Evolutionary conservation across 1,140 invertebrate species (phyloP).

Genomic region (Habropoda laboriosa): DNA sequence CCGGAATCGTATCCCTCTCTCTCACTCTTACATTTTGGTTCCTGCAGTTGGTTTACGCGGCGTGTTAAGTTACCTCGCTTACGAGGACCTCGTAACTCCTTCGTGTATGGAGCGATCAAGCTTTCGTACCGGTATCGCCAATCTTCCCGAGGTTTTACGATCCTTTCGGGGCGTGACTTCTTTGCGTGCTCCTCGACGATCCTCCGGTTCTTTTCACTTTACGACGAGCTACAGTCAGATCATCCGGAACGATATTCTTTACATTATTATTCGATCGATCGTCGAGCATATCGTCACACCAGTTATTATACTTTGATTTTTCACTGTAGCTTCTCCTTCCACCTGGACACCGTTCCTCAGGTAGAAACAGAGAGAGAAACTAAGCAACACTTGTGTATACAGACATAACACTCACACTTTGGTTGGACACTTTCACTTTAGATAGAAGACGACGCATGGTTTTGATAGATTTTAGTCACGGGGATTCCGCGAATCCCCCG

Average conservation of each 20-base stretch:
- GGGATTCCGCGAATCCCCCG: constrained; percentile 5
- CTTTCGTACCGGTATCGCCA: constrained; percentile 27
- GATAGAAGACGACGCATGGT: background rate
- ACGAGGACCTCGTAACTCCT: constrained; percentile 26
- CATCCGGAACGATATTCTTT: background rate
- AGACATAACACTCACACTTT: background rate
- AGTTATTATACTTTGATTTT: background rate
- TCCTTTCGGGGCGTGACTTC: constrained; percentile 39
- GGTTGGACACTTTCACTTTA: background rate
- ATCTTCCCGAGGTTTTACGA: constrained; percentile 24
- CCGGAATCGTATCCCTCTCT: constrained; percentile 1
- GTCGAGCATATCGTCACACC: background rate
- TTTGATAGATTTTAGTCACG: background rate
- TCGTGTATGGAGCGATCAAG: constrained; percentile 20
- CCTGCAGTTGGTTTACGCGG: constrained; percentile 12
- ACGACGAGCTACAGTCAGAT: too few relatives aligned
- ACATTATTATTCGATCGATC: background rate
- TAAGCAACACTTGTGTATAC: too few relatives aligned
- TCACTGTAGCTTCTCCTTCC: too few relatives aligned
- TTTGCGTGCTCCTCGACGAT: background rate
- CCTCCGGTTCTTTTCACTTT: background rate
- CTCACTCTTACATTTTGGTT: too few relatives aligned
- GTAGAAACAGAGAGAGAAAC: too few relatives aligned
- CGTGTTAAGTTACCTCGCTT: constrained; percentile 28
- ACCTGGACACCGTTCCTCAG: too few relatives aligned